phyloP scores from a whole-genome alignment of 2,888 invertebrate genomes.

The Stenotaenia linearis region DNA sequence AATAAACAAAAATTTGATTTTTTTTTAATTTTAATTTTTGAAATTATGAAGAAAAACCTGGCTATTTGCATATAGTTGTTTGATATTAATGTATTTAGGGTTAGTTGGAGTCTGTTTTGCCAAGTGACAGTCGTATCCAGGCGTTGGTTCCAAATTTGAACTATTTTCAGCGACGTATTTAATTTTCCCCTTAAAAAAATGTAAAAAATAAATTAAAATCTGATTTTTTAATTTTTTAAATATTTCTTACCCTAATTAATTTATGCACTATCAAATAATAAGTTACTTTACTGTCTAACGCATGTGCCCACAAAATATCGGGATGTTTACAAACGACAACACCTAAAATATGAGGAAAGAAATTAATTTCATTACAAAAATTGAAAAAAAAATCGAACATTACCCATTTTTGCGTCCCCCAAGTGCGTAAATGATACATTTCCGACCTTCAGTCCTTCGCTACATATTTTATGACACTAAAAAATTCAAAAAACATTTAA shows the following conservation, averaged over 20 bases:
- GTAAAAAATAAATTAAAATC: no score
- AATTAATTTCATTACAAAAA: neutral
- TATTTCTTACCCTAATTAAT: neutral
- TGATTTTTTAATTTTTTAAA: no score
- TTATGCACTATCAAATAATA: neutral
- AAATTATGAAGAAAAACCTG: no score
- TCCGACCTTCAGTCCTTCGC: neutral
- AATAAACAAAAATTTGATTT: no score
- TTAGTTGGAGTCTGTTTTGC: neutral
- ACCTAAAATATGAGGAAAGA: neutral
- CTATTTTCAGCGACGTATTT: neutral
- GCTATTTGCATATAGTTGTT: neutral
- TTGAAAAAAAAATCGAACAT: neutral
- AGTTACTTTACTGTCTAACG: neutral
- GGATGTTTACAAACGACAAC: neutral
- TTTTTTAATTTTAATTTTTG: no score
- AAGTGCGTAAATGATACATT: neutral
- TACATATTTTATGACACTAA: neutral
- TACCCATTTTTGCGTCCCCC: conserved; percentile 19
- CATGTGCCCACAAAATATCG: neutral
- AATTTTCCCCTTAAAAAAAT: neutral
- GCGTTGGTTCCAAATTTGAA: conserved; percentile 4
- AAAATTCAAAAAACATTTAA: neutral
- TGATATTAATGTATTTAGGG: neutral
- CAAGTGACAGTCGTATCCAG: neutral